Percentiles rank a stretch among this genome's conserved stretches.
Conservation (phyloP, 92 coral and sea anemone species). For the Siderastrea siderea region DNA sequence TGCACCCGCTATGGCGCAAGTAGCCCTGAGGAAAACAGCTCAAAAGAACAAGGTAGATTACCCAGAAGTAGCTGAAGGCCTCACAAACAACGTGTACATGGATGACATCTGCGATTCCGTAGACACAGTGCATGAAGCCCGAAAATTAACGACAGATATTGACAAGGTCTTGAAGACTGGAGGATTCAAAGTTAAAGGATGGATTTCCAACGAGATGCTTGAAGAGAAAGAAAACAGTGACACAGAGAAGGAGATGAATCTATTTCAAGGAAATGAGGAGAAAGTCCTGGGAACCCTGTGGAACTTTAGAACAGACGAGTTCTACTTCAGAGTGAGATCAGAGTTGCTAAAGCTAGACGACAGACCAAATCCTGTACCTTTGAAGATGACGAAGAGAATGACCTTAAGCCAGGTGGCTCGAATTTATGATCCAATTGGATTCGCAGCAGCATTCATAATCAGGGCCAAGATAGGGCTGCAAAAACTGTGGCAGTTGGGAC, state of each 20-base stretch:
- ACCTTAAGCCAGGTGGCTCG: conserved; percentile 46
- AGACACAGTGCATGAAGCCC: neutral
- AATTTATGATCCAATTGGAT: conserved; percentile 69
- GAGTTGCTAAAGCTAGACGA: conserved; percentile 13
- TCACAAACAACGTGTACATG: neutral
- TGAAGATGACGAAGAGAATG: conserved; percentile 37
- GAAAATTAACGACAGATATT: neutral
- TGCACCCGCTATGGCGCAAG: neutral
- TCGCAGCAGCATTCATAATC: conserved; percentile 49
- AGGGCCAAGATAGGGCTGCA: conserved; percentile 63
- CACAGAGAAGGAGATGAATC: neutral
- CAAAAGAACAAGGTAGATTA: too few relatives aligned
- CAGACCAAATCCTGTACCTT: neutral
- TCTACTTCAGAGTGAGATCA: neutral
- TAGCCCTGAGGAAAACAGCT: neutral
- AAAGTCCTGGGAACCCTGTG: conserved; percentile 13
- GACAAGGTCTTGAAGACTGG: neutral
- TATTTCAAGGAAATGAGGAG: conserved; percentile 1
- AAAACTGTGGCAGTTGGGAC: conserved; percentile 46
- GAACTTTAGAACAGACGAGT: conserved; percentile 5
- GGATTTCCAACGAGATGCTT: neutral
- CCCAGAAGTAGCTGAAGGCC: too few relatives aligned
- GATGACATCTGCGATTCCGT: neutral
- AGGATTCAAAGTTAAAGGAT: neutral
- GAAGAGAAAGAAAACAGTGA: neutral